Base-by-base conservation (phyloP, 2,888 invertebrate genomes). In the Heliconius erato region DNA sequence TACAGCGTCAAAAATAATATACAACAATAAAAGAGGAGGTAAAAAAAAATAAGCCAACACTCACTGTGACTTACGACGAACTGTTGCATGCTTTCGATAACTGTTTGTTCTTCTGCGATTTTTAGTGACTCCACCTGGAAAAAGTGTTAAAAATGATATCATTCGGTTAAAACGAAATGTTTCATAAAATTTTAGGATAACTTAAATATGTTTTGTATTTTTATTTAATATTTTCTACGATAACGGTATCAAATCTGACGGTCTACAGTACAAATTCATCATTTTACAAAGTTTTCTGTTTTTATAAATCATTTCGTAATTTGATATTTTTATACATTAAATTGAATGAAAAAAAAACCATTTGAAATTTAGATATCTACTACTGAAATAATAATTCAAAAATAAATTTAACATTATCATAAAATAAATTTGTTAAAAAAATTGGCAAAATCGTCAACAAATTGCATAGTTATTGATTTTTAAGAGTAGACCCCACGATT, bases 51-150 rank as follows among this genome's bases (percentile, higher is more conserved):
- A 77, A 6, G 14, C 23, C 7, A 63, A 44, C 59, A 84, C 83
- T 84, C 67, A 84, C 84, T 74, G 11, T 44, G 74, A 74, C 79
- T 79, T 83, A 74, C 80, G 72, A 65, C 72, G 85, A 26, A 83
- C 83, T 14, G 35, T 69, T 9, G 85, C 79, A 67, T 80, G 84
- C 28, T 84, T 86, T 32, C 85, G 84, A 68, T 82, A 83, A 40
- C 83, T 85, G 19, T 54, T 77, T 63, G 86, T 84, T 79, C 85
- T 86, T 82, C 86, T 89, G 40, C 88, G 89, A 78, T 86, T 88
- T 79, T 86, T 86, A 35, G 83, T 84, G 6, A 86, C 85, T 35
- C 83, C 87, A 84, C 89, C 91, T 91, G 79, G 44, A 85, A 86
- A 82, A 49, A 83, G 83, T 81, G 74, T 23, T 59, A 49, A 44